These are phyloP conservation scores for Ochropleura plecta DNA, from an alignment of 2,888 invertebrate species.

Conservation along the genomic window DNA sequence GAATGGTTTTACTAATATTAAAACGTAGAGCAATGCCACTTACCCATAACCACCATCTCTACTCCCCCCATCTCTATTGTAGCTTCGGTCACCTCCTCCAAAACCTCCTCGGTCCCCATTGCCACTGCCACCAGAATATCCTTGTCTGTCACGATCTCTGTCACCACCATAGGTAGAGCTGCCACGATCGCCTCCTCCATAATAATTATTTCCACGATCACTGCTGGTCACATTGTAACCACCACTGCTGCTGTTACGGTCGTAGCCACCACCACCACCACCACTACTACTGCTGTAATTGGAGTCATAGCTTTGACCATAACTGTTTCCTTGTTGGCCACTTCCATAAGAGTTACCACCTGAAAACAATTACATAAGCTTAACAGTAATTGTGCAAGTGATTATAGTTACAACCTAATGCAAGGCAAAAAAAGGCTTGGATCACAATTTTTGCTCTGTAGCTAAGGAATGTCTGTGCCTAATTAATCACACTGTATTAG, in stretches of 20 bases:
- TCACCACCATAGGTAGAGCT: conserved; percentile 82
- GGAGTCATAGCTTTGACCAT: conserved; percentile 81
- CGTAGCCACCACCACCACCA: conserved; percentile 66
- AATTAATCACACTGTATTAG: neutral
- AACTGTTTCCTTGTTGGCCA: conserved; percentile 78
- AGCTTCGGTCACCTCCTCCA: conserved; percentile 87
- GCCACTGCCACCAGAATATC: conserved; percentile 79
- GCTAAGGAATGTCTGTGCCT: too few species aligned
- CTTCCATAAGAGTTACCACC: conserved; percentile 80
- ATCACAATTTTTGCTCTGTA: neutral
- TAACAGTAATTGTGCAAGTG: neutral
- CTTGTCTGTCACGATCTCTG: conserved; percentile 80
- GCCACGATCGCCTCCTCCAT: conserved; percentile 81
- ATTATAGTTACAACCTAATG: neutral
- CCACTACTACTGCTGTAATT: conserved; percentile 78
- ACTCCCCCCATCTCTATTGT: conserved; percentile 91
- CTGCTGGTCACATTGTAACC: conserved; percentile 70
- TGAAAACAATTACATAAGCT: conserved; percentile 44
- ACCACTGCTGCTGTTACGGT: conserved; percentile 67
- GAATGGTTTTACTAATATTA: conserved; percentile 21
- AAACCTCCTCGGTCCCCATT: conserved; percentile 83
- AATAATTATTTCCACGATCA: conserved; percentile 79
- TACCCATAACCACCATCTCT: conserved; percentile 91
- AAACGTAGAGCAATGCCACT: conserved; percentile 75
- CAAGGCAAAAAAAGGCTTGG: neutral